A percentile compares a stretch with the other conserved stretches of the same genome.
These are phyloP conservation scores for Agrypnus murinus DNA, from an alignment of 2,888 invertebrate species.

Conservation along the genomic window DNA sequence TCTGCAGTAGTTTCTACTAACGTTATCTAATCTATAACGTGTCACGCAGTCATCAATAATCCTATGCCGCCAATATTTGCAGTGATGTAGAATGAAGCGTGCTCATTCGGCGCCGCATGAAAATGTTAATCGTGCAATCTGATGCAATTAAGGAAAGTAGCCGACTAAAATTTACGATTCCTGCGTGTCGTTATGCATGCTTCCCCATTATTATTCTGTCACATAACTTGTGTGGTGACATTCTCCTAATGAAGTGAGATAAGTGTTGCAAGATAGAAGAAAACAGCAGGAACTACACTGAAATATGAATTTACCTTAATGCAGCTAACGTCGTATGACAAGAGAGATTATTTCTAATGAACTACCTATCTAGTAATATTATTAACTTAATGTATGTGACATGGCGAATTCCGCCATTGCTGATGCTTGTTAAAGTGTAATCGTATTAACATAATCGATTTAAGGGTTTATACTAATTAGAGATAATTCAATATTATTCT, in stretches of 20 bases:
- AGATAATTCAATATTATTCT: no score
- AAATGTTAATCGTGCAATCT: slow-evolving; percentile 29
- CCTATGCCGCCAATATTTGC: not conserved
- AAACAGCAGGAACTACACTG: not conserved
- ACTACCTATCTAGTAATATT: no score
- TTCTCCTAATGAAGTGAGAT: slow-evolving; percentile 32
- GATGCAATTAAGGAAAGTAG: slow-evolving; percentile 36
- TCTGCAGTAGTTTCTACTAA: not conserved
- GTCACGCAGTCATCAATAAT: slow-evolving; percentile 13
- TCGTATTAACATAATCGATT: no score
- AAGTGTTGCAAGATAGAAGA: slow-evolving; percentile 26
- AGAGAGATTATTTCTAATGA: not conserved
- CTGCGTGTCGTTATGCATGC: slow-evolving; percentile 26
- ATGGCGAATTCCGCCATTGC: no score
- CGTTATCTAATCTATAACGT: slow-evolving; percentile 8
- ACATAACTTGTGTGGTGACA: slow-evolving; percentile 27
- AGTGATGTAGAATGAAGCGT: not conserved
- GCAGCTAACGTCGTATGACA: not conserved
- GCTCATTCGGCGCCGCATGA: slow-evolving; percentile 18
- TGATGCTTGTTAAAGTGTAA: no score
- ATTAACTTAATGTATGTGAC: no score
- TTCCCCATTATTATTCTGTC: slow-evolving; percentile 21
- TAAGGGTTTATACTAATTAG: no score
- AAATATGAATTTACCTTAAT: not conserved
- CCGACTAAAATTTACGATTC: slow-evolving; percentile 21